phyloP scores from a whole-genome alignment of 1,140 invertebrate genomes.

The Bombus consobrinus region DNA sequence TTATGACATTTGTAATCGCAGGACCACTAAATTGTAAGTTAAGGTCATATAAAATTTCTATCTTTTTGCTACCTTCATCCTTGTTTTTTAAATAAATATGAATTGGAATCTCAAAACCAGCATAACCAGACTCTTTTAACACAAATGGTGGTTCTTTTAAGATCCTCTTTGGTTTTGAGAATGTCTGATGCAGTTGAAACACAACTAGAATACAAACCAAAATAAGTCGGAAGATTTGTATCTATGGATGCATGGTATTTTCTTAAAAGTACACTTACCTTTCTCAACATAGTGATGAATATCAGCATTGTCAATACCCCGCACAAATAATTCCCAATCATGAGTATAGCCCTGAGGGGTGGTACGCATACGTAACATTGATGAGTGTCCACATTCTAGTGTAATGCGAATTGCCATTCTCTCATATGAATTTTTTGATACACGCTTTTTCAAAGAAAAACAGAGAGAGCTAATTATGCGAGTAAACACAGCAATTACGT shows the following conservation, averaged over 20 bases:
- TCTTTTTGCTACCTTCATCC: conserved; percentile 92
- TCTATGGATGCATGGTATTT: fast-evolving
- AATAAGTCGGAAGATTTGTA: neutral
- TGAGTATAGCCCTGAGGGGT: conserved; percentile 96
- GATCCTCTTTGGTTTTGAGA: conserved; percentile 94
- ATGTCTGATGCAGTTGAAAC: conserved; percentile 95
- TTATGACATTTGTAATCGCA: conserved; percentile 85
- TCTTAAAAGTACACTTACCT: conserved; percentile 69
- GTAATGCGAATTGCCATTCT: conserved; percentile 91
- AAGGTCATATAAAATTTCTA: conserved; percentile 94
- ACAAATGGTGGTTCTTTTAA: conserved; percentile 95
- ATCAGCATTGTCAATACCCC: conserved; percentile 91
- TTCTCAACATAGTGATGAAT: conserved; percentile 97
- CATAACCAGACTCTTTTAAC: conserved; percentile 96
- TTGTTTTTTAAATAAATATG: conserved; percentile 96
- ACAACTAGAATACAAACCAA: conserved; percentile 85
- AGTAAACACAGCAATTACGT: conserved; percentile 35
- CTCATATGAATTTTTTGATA: conserved; percentile 53
- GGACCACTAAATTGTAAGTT: conserved; percentile 89
- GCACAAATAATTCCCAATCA: conserved; percentile 98
- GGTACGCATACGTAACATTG: conserved; percentile 89
- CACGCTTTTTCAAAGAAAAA: conserved; percentile 42
- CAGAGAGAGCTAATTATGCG: conserved; percentile 20
- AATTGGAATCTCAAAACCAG: conserved; percentile 94
- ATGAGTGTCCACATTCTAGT: conserved; percentile 96